Base-by-base conservation (phyloP, 2,797 vertebrate genomes). In the Rhabdophis nuchalis region DNA sequence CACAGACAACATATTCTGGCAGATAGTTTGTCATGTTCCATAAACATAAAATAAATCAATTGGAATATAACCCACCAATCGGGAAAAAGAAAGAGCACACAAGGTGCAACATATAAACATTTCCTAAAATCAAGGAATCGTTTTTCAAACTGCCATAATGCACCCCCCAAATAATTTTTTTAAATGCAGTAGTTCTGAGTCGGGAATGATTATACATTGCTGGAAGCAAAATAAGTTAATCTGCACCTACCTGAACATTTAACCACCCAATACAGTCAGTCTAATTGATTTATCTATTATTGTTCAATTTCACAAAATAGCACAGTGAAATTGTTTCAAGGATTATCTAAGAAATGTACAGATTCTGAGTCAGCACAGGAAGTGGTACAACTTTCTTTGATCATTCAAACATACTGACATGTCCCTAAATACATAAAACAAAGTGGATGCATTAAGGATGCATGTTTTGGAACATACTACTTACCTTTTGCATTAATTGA, bases 111-210 rank as follows among this genome's bases (percentile, higher is more conserved):
- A 61, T 25, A 85, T 6, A 23, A 61, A 86, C 25, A 53, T n/a
- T 57, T 41, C n/a, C 46, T 61, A 58, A 92, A 89, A 52, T 36
- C 0, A 85, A 54, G 60, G 4, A 29, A 60, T 23, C 25, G 0
- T 36, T 54, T 41, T n/a, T 54, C 57, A 54, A 85, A 86, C 87
- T 13, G 0, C 0, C 52, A 0, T 0, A 18, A 89, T 56, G 93
- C 90, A 93, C 93, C 94, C 94, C 72, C 89, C 54, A 90, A 95
- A 87, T 25, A 93, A n/a, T 25, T 92, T 92, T 53, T 52, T 91
- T 94, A 93, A 90, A 58, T 50, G 46, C 82, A 85, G 57, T 46
- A 3, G 25, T 60, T n/a, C 68, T 27, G 58, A 91, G 86, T 93
- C 94, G 88, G 85, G 90, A 56, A 77, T 91, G 91, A 46, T 9